These are phyloP conservation scores for Eristalis intricaria DNA, from an alignment of 2,888 invertebrate genomes.

Conservation along the genomic window DNA sequence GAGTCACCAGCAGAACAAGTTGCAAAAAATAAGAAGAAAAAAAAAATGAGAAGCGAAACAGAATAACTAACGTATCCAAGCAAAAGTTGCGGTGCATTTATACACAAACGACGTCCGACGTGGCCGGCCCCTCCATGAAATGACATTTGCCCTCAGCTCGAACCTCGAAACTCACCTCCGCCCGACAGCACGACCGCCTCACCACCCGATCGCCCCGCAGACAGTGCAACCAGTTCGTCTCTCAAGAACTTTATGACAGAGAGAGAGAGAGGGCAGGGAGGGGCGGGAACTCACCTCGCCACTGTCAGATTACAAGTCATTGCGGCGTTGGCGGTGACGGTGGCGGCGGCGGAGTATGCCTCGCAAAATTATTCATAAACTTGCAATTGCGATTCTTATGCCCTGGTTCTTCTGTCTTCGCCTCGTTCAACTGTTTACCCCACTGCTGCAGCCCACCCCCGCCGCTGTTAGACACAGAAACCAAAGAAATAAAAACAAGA, in stretches of 20 bases:
- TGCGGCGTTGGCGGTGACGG: conserved; percentile 45
- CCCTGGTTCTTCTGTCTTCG: conserved; percentile 29
- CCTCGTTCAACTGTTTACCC: neutral
- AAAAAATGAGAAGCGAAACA: neutral
- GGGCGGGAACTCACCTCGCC: conserved; percentile 59
- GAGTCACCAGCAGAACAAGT: neutral
- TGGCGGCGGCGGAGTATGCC: neutral
- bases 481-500: neutral
- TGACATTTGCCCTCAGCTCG: conserved; percentile 39
- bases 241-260: conserved; percentile 23
- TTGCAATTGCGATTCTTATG: conserved; percentile 70
- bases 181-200: too few relatives aligned
- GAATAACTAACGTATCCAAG: conserved; percentile 48
- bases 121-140: neutral
- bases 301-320: conserved; percentile 70
- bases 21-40: neutral
- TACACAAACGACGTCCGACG: conserved; percentile 19
- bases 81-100: conserved; percentile 35
- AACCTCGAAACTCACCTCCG: neutral
- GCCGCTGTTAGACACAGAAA: neutral
- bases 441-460: neutral
- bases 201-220: neutral
- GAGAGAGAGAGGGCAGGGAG: too few relatives aligned
- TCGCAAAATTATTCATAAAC: conserved; percentile 70
- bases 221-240: conserved; percentile 42